These are phyloP conservation scores for Drosophila kikkawai DNA, from an alignment of 1,140 invertebrate species.

Conservation along the genomic window DNA sequence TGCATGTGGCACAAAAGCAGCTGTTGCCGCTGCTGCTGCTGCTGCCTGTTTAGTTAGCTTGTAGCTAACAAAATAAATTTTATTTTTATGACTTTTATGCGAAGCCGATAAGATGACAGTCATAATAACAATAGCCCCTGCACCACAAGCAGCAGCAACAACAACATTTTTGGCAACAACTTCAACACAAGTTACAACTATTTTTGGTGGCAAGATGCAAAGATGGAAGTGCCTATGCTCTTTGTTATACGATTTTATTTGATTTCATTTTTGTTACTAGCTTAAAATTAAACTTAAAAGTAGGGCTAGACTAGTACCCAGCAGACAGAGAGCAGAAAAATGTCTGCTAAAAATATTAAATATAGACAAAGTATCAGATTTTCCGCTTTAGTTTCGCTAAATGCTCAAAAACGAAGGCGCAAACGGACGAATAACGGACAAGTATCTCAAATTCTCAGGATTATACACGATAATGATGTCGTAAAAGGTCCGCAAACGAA, in stretches of 20 bases:
- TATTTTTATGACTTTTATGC: constrained; percentile 66
- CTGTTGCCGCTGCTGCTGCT: constrained; percentile 36
- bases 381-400: too few relatives aligned
- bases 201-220: neutral
- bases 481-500: too few relatives aligned
- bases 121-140: constrained; percentile 33
- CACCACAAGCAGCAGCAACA: constrained; percentile 8
- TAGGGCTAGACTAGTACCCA: neutral
- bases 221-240: neutral
- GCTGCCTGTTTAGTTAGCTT: constrained; percentile 46
- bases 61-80: constrained; percentile 57
- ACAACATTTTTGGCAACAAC: constrained; percentile 16
- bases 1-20: constrained; percentile 58
- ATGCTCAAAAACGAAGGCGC: too few relatives aligned
- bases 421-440: too few relatives aligned
- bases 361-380: too few relatives aligned
- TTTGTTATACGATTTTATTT: neutral
- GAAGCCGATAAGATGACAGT: constrained; percentile 55
- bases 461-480: too few relatives aligned
- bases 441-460: too few relatives aligned
- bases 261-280: neutral
- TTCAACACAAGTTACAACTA: constrained; percentile 28
- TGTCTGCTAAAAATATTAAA: too few relatives aligned
- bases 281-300: too few relatives aligned
- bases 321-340: too few relatives aligned